phyloP scores from a whole-genome alignment of 2,797 vertebrate genomes.

The Morus bassanus region DNA sequence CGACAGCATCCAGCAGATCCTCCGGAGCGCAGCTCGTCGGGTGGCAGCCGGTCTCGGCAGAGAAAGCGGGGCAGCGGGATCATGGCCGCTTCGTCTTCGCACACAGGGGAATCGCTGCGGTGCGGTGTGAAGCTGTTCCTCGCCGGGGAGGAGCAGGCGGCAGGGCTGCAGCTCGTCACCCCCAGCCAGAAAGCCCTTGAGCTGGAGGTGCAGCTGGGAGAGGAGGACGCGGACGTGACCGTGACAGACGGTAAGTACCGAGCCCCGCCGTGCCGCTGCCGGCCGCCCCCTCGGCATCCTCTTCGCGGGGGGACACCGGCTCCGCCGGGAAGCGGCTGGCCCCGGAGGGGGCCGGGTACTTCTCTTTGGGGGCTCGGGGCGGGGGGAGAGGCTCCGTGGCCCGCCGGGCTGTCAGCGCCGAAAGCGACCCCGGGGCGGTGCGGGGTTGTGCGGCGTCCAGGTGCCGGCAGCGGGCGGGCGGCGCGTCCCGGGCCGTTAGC shows the following conservation, averaged over 20 bases:
- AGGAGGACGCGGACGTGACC: neutral
- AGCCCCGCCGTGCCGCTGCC: neutral
- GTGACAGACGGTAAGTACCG: slow-evolving; percentile 36
- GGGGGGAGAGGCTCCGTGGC: too few species aligned
- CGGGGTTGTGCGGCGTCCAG: neutral
- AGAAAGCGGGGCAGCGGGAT: neutral
- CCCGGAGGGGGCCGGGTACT: neutral
- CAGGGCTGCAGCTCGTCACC: neutral
- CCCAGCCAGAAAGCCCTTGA: neutral
- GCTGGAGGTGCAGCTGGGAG: neutral
- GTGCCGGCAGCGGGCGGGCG: neutral
- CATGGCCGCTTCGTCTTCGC: neutral
- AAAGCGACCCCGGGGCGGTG: too few species aligned
- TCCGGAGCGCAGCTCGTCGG: neutral
- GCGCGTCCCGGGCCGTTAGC: neutral
- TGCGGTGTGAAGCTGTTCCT: neutral
- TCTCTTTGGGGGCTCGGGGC: neutral
- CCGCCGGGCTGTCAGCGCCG: neutral
- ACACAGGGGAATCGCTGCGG: neutral
- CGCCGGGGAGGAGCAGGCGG: neutral
- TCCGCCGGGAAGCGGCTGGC: neutral
- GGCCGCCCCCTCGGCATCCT: too few species aligned
- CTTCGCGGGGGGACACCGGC: too few species aligned
- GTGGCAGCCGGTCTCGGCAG: neutral
- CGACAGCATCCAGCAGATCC: neutral